These are phyloP conservation scores for Spongia lamella DNA, from an alignment of 37 sponge, comb jelly and placozoan species.

Conservation along the genomic window DNA sequence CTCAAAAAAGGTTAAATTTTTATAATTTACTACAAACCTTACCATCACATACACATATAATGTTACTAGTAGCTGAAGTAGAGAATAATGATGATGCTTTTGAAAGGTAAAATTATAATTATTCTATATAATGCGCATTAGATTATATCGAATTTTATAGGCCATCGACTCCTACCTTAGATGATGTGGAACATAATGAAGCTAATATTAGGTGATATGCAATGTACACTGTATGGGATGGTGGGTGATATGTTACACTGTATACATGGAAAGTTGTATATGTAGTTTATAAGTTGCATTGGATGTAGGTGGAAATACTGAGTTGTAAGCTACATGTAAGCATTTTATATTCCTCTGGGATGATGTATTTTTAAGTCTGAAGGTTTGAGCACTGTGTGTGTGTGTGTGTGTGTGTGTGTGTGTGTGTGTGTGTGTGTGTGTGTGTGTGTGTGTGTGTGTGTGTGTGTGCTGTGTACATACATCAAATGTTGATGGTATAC, in stretches of 20 bases:
- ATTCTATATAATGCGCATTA: not conserved
- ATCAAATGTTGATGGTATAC: not conserved
- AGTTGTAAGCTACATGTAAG: too few species aligned
- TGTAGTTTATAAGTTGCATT: too few species aligned
- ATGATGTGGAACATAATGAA: constrained; percentile 27
- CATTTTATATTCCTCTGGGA: not conserved
- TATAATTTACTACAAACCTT: not conserved
- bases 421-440: constrained; percentile 29
- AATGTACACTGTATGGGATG: not conserved
- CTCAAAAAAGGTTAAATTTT: not conserved
- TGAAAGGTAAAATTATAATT: not conserved
- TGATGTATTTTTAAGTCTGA: constrained; percentile 32
- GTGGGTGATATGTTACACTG: constrained; percentile 8
- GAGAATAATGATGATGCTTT: not conserved
- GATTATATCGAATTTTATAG: not conserved
- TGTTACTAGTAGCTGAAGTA: too few species aligned
- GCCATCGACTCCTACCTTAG: constrained; percentile 42
- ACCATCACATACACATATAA: too few species aligned
- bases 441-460: constrained; percentile 4
- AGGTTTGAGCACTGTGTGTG: not conserved
- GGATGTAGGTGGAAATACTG: too few species aligned
- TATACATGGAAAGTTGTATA: too few species aligned
- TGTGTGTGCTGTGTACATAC: constrained; percentile 7
- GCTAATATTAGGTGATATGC: constrained; percentile 18
- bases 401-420: constrained; percentile 56